phyloP scores from a whole-genome alignment of 2,113 vertebrate species.

The Lycaon pictus region DNA sequence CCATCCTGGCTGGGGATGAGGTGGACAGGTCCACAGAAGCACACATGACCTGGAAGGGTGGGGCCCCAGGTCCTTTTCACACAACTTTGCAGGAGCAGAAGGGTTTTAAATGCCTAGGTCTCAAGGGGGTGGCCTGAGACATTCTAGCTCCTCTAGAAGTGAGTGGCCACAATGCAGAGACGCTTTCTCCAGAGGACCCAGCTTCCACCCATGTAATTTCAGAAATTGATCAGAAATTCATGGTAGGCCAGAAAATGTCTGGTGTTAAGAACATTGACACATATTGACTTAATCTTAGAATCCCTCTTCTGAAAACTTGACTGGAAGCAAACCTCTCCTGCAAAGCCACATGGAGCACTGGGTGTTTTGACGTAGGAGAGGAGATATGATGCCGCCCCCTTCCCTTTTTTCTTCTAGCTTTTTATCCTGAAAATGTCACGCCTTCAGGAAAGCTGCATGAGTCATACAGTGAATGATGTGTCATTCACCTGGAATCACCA shows the following conservation, averaged over 20 bases:
- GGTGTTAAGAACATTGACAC: background rate
- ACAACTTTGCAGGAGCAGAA: background rate
- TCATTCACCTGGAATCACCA: background rate
- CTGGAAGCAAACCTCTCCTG: background rate
- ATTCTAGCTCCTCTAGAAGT: background rate
- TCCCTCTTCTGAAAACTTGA: background rate
- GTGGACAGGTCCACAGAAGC: background rate
- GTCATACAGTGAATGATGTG: background rate
- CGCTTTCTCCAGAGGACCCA: background rate
- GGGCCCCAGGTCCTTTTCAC: background rate
- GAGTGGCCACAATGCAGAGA: background rate
- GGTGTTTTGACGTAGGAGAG: background rate
- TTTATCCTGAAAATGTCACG: constrained; percentile 13
- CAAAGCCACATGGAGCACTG: background rate
- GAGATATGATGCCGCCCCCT: background rate
- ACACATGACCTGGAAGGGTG: background rate
- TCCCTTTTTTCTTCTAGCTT: background rate
- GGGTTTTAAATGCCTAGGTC: background rate
- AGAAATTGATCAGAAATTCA: background rate
- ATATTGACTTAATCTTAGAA: background rate
- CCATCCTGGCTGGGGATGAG: rapidly evolving
- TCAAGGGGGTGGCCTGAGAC: background rate
- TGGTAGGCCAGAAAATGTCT: background rate
- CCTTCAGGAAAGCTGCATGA: background rate
- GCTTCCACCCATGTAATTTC: background rate